Evolutionary conservation across 23 tunicate genomes (phyloP), one percentile per base, ranked within the genome.

Genomic region (Trididemnum miniatum): DNA sequence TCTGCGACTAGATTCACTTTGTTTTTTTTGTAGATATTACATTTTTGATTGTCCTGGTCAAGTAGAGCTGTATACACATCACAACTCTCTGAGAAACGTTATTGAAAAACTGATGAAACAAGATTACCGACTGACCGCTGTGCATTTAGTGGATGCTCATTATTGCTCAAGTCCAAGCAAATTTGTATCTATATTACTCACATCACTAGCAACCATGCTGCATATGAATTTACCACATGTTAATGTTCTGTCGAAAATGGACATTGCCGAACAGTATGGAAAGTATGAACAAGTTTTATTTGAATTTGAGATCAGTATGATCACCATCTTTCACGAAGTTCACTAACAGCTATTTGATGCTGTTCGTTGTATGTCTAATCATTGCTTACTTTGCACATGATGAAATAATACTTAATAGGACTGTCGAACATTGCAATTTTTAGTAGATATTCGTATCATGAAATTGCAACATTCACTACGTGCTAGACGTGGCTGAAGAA

Each of bases 21-120:
- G n/a, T n/a, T n/a, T n/a, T 44, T 15, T 44, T 62, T 62, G 20
- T 72, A 95, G 95, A 57, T 95, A 95, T 52, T 82, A 78, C 50
- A 79, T 95, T 12, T 89, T 95, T 35, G 99, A 95, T 77, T 95
- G 99, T 63, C 99, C 99, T 83, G 99, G 99, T 15, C 99, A 95
- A 52, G 87, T 95, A 27, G 99, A 95, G 60, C 60, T 95, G 28
- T 90, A 86, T 64, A 95, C 99, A 12, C 99, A 95, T 75, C 95
- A 89, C 65, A 66, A 36, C 33, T 62, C 91, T 1, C 34, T 95
- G 76, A 72, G 65, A 73, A 86, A 89, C 38, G 88, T 95, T n/a
- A 78, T 95, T 54, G 88, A 82, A 36, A 40, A 84, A 36, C 71
- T 90, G 0, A 72, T 74, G 23, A 82, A 79, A 40, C 80, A 80